Evolutionary conservation across 2,888 invertebrate genomes (phyloP).

Genomic region (Cantharis nigra): DNA sequence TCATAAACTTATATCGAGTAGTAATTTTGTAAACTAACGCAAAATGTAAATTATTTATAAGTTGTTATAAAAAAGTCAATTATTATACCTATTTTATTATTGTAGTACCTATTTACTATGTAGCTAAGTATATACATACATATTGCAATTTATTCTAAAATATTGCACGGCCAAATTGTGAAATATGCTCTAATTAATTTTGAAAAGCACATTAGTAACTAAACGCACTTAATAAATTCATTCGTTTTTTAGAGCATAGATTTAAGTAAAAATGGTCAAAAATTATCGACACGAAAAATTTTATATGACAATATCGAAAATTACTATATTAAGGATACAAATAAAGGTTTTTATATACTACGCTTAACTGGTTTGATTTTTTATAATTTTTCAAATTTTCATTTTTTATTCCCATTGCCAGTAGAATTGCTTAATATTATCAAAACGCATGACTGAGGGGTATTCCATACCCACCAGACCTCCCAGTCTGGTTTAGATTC

Average conservation of each 20-base stretch:
- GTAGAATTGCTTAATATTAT: too few relatives aligned
- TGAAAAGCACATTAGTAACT: neutral
- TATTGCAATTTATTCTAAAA: neutral
- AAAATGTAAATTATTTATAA: constrained; percentile 4
- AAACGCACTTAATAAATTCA: neutral
- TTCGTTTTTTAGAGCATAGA: neutral
- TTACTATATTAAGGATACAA: neutral
- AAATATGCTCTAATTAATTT: neutral
- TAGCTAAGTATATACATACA: neutral
- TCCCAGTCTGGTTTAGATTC: too few relatives aligned
- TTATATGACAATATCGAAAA: neutral
- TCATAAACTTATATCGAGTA: neutral
- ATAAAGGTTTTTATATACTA: neutral
- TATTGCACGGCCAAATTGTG: neutral
- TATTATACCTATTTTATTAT: constrained; percentile 2
- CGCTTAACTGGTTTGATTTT: neutral
- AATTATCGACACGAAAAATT: neutral
- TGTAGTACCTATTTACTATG: neutral
- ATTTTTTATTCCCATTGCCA: too few relatives aligned
- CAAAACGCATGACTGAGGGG: too few relatives aligned
- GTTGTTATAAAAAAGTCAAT: constrained; percentile 15
- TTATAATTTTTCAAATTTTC: too few relatives aligned
- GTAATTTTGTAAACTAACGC: neutral
- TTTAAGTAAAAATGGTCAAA: neutral
- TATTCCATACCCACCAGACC: too few relatives aligned